Conservation (phyloP, 64 coral and sea anemone genomes). For the Montipora foliosa region DNA sequence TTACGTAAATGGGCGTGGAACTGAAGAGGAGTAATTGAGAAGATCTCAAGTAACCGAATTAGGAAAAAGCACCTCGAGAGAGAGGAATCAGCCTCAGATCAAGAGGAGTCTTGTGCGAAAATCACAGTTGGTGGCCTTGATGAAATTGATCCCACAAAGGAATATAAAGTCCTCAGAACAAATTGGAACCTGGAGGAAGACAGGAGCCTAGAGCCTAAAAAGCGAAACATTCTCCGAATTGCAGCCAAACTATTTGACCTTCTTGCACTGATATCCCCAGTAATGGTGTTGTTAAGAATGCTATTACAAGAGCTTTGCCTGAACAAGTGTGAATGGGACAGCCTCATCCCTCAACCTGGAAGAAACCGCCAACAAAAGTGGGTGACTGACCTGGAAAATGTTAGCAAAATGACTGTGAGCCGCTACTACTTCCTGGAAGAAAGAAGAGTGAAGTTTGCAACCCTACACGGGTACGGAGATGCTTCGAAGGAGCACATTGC, state of each 20-base stretch:
- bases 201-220: neutral
- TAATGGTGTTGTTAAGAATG: slow-evolving; percentile 38
- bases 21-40: neutral
- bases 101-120: slow-evolving; percentile 55
- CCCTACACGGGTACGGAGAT: slow-evolving; percentile 68
- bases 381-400: slow-evolving; percentile 15
- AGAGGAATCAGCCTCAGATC: neutral
- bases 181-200: slow-evolving; percentile 46
- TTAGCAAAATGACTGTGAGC: neutral
- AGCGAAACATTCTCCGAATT: neutral
- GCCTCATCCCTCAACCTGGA: too few species aligned
- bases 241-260: neutral
- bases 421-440: slow-evolving; percentile 28
- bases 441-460: neutral
- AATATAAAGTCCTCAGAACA: slow-evolving; percentile 48
- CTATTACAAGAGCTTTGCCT: slow-evolving; percentile 49
- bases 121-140: slow-evolving; percentile 59
- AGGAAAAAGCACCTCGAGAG: neutral
- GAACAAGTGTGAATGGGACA: slow-evolving; percentile 35
- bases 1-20: slow-evolving; percentile 17
- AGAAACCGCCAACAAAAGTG: neutral
- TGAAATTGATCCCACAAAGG: slow-evolving; percentile 55
- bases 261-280: slow-evolving; percentile 38
- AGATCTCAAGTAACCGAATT: neutral
- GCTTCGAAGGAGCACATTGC: slow-evolving; percentile 61